These are phyloP conservation scores for Cerceris rybyensis DNA, from an alignment of 2,888 invertebrate species.

Conservation along the genomic window DNA sequence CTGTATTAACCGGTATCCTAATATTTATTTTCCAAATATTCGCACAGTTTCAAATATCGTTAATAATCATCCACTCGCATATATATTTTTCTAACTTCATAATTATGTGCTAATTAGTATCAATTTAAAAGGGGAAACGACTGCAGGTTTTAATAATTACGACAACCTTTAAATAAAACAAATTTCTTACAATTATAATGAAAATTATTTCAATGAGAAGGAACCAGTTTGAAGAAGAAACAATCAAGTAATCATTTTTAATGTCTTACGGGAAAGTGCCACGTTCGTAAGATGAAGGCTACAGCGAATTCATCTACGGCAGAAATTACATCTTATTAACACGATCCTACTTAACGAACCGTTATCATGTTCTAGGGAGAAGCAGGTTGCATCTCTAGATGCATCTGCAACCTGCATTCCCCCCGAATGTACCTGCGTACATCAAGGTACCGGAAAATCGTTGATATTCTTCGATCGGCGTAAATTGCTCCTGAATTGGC, in stretches of 20 bases:
- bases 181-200: too few relatives aligned
- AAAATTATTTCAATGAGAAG: background rate
- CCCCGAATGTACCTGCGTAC: conserved; percentile 23
- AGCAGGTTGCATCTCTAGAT: conserved; percentile 38
- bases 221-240: background rate
- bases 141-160: too few relatives aligned
- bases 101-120: too few relatives aligned
- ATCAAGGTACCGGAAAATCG: conserved; percentile 26
- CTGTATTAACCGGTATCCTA: too few relatives aligned
- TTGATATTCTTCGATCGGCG: conserved; percentile 29
- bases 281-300: background rate
- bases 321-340: conserved; percentile 71
- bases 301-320: conserved; percentile 16
- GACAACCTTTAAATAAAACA: too few relatives aligned
- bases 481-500: conserved; percentile 53
- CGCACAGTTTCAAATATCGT: too few relatives aligned
- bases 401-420: conserved; percentile 51
- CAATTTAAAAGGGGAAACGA: too few relatives aligned
- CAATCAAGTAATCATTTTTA: background rate
- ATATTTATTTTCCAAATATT: too few relatives aligned
- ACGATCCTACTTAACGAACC: conserved; percentile 69
- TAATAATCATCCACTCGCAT: too few relatives aligned
- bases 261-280: background rate
- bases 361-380: conserved; percentile 64
- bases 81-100: too few relatives aligned